Evolutionary conservation across 2,113 vertebrate species (phyloP).

Genomic region (Falco punctatus): DNA sequence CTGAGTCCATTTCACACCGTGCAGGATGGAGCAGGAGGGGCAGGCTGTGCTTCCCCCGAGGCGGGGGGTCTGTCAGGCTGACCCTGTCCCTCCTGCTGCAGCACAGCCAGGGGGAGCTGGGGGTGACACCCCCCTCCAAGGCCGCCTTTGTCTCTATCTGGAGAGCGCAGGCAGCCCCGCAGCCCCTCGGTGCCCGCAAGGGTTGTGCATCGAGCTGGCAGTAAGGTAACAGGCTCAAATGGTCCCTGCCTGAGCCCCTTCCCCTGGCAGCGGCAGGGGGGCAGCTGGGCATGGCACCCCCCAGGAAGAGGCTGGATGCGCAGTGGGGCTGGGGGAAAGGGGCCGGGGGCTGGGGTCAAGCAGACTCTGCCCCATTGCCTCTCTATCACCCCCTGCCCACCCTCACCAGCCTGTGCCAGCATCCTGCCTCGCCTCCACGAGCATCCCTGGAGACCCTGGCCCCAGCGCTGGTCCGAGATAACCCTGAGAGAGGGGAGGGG

Average conservation of each 20-base stretch:
- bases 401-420: background rate
- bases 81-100: background rate
- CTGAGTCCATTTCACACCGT: accelerated
- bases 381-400: background rate
- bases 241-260: background rate
- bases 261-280: too few relatives aligned
- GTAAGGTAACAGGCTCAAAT: background rate
- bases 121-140: background rate
- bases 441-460: background rate
- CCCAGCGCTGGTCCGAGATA: background rate
- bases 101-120: accelerated
- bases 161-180: background rate
- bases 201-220: accelerated
- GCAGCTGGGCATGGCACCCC: too few relatives aligned
- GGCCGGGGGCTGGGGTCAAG: background rate
- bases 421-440: background rate
- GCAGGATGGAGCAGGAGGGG: background rate
- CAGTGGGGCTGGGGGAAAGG: background rate
- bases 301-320: background rate
- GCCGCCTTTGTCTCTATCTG: background rate
- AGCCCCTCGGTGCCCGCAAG: background rate
- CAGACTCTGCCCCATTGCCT: background rate
- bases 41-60: too few relatives aligned
- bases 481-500: background rate
- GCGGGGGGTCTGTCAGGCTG: background rate